Conservation (phyloP, 1,140 invertebrate species). For the Mercenaria mercenaria region DNA sequence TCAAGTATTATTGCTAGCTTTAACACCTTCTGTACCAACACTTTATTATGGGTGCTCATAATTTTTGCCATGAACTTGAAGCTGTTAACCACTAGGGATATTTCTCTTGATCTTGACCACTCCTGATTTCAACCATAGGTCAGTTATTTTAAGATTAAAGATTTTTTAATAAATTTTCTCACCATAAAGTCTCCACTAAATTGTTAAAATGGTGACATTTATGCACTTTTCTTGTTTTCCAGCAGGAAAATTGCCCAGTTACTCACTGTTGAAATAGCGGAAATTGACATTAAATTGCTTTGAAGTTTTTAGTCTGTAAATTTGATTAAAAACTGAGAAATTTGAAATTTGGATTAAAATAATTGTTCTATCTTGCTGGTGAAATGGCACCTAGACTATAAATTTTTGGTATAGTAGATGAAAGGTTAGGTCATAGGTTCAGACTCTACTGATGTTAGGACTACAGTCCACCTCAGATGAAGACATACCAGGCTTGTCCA, state of each 20-base stretch:
- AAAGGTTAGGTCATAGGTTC: no score
- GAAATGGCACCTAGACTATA: no score
- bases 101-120: constrained; percentile 16
- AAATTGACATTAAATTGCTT: constrained; percentile 9
- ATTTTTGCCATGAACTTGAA: background rate
- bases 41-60: background rate
- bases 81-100: background rate
- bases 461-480: no score
- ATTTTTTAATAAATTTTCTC: constrained; percentile 29
- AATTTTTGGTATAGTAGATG: no score
- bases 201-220: constrained; percentile 32
- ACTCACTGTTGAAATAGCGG: background rate
- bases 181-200: background rate
- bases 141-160: background rate
- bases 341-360: no score
- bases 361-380: no score
- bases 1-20: constrained; percentile 18
- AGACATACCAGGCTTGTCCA: no score
- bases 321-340: background rate
- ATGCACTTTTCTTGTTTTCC: background rate
- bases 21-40: background rate
- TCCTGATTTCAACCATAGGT: background rate
- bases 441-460: no score
- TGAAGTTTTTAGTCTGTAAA: background rate
- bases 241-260: background rate